Base-by-base conservation (phyloP, 2,888 invertebrate species). In the Phalera bucephala region DNA sequence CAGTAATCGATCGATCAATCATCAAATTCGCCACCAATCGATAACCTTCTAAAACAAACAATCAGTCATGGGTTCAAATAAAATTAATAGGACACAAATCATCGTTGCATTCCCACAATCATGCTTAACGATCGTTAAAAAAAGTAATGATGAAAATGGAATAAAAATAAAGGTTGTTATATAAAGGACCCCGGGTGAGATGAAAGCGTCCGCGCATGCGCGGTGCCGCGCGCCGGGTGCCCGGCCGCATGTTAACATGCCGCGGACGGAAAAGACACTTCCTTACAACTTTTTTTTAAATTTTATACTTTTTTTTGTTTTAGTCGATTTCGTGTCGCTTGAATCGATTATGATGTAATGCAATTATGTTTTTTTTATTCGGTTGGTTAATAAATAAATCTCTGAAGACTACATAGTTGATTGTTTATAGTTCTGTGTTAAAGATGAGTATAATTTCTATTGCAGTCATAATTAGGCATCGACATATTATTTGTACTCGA, bases 91-190 rank as follows among this genome's bases (percentile, higher is more conserved):
- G 64, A 71, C 71, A 59, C 67, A 70, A 77, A 77, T 83, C 80
- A 74, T 72, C 71, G 47, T 55, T 59, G 53, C 62, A 67, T 84
- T 86, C 84, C 82, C 83, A 84, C 85, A 85, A 81, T 79, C 78
- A 78, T 76, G 69, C 63, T 73, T 74, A 78, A 75, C 67, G 66
- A 73, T 67, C 58, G 54, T 45, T 48, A 65, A 72, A 80, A 79
- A 78, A 76, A 68, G 53, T 80, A 83, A 80, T 76, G 77, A 68
- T 71, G 69, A 68, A 71, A 72, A 64, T 75, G 77, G 75, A 69
- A 71, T 64, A 72, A 70, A 75, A 64, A 56, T 66, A 68, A 64
- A 50, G 43, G 47, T 52, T 49, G 40, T 52, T 55, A 56, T 64
- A 71, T 64, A 72, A 77, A 14, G 27, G 27, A 80, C 80, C 74